Base-by-base conservation (phyloP, 2,113 vertebrate genomes). In the Steatornis caripensis region DNA sequence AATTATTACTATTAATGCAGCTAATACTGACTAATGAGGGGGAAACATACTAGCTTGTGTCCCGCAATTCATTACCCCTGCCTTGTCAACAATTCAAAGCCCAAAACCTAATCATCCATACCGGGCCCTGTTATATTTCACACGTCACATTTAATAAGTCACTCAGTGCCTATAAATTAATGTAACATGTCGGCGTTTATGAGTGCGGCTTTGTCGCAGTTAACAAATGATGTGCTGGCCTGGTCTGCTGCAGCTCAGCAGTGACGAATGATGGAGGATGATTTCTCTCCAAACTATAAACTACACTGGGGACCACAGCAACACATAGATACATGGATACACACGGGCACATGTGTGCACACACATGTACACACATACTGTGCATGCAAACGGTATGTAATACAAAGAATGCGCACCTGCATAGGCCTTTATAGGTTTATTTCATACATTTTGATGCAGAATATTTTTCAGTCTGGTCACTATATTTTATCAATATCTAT, bases 91-190 rank as follows among this genome's bases (percentile, higher is more conserved):
- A 98, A 98, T 98, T 98, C 98, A 98, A 98, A 98, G 98, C 97
- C 98, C 96, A 96, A 98, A 98, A 98, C 98, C 98, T 98, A 98
- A 98, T 98, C 98, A 98, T 98, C 98, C 98, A 98, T 98, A 98
- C 98, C 55, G 45, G 97, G 98, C 97, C 97, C 97, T 98, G 98
- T 98, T 98, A 98, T 98, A 98, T 98, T 98, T 98, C 98, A 98
- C 98, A 98, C 98, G 97, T 99, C 98, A 98, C 98, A 98, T 98
- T 98, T 98, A 99, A 98, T 99, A 99, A 99, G 98, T 99, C 98
- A 98, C 98, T 98, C 98, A 98, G 97, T 98, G 97, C 98, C 98
- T 98, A 98, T 99, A 99, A 98, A 98, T 98, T 98, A 98, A 99
- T 98, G 98, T 98, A 98, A 98, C 98, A 98, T 98, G 98, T 98